Percentiles rank a stretch among this genome's conserved stretches.
Evolutionary conservation across 1,140 invertebrate species (phyloP).

Genomic region (Nasonia giraulti): DNA sequence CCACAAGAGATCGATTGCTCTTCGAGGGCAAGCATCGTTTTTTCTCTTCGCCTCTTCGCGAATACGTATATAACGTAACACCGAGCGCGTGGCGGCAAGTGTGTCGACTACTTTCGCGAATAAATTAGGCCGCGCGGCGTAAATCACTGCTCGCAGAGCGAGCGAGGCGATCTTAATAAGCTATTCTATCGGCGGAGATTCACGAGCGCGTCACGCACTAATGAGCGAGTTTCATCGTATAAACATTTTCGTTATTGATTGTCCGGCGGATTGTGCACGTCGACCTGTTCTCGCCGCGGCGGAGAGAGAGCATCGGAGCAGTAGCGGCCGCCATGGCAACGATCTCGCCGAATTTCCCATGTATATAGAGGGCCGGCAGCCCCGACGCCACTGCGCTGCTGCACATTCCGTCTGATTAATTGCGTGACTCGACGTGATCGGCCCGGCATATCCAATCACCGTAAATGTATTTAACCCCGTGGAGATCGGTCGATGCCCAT

Average conservation of each 20-base stretch:
- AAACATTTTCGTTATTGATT: slow-evolving; percentile 35
- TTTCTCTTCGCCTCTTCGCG: no score
- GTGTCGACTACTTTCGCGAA: slow-evolving; percentile 19
- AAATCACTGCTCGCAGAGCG: neutral
- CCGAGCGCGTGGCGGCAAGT: neutral
- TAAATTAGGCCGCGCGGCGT: slow-evolving; percentile 3
- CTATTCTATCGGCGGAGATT: neutral
- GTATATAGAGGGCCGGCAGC: neutral
- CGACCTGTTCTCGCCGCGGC: neutral
- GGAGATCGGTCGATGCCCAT: neutral
- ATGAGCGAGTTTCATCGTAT: neutral
- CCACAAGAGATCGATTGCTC: no score
- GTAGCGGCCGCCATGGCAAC: slow-evolving; percentile 28
- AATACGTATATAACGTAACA: no score
- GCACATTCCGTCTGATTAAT: slow-evolving; percentile 47
- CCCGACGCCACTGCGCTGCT: neutral
- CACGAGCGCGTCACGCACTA: neutral
- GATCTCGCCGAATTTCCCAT: slow-evolving; percentile 30
- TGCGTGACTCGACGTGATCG: slow-evolving; percentile 42
- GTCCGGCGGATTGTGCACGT: neutral
- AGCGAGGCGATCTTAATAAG: neutral
- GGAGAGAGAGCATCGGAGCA: neutral
- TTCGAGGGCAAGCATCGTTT: no score
- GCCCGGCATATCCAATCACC: slow-evolving; percentile 44
- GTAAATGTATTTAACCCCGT: slow-evolving; percentile 43